These are phyloP conservation scores for Amblyraja radiata DNA, from an alignment of 2,797 vertebrate genomes.

Conservation along the genomic window DNA sequence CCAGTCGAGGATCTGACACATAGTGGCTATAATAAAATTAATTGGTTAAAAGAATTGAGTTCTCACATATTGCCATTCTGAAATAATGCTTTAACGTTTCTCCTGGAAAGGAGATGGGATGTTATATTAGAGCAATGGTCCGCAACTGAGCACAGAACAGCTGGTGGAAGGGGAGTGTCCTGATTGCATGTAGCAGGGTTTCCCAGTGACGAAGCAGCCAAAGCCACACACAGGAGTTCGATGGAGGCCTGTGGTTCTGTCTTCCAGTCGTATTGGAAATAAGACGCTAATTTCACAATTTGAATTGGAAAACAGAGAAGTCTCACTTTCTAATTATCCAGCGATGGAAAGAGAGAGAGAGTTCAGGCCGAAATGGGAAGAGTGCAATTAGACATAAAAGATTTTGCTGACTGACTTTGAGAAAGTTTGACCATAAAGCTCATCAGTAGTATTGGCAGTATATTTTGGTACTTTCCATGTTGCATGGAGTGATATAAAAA, in stretches of 20 bases:
- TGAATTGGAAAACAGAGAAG: background rate
- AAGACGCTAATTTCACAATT: background rate
- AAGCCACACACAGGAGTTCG: background rate
- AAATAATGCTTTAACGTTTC: background rate
- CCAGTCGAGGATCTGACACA: too few species aligned
- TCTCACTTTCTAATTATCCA: background rate
- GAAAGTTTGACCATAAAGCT: background rate
- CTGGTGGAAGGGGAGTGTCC: background rate
- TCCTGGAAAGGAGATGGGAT: background rate
- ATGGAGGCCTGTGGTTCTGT: background rate
- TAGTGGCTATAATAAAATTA: too few species aligned
- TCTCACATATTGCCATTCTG: background rate
- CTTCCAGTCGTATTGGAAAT: background rate
- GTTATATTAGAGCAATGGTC: background rate
- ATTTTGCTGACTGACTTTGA: too few species aligned
- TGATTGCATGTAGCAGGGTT: background rate
- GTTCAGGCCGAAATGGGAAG: background rate
- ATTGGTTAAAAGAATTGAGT: too few species aligned
- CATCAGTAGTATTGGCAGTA: background rate
- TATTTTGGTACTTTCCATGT: background rate
- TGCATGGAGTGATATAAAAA: background rate
- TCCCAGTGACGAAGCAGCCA: background rate
- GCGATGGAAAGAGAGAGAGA: too few species aligned
- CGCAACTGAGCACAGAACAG: background rate
- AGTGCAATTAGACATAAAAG: background rate